These are phyloP conservation scores for Penaeus chinensis DNA, from an alignment of 1,140 invertebrate genomes.

Conservation along the genomic window DNA sequence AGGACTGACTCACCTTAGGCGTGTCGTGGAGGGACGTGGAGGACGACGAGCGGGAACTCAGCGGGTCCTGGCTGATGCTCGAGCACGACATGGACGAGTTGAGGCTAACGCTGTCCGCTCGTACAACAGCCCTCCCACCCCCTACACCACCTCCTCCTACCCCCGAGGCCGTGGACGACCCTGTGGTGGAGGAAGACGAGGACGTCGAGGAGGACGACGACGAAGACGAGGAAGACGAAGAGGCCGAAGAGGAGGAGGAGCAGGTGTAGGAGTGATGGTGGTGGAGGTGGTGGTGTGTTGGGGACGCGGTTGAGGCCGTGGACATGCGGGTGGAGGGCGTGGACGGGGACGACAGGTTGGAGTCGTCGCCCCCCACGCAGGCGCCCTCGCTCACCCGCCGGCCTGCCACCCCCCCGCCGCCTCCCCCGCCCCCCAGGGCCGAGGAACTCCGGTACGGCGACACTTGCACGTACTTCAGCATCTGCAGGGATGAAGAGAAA, in stretches of 20 bases:
- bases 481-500: background rate
- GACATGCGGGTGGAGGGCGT: constrained; percentile 46
- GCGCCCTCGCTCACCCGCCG: background rate
- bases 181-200: too few relatives aligned
- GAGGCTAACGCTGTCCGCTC: constrained; percentile 45
- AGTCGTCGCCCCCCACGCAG: constrained; percentile 10
- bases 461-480: constrained; percentile 55
- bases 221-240: constrained; percentile 18
- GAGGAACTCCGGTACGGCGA: constrained; percentile 51
- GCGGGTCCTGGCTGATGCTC: constrained; percentile 37
- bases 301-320: constrained; percentile 31
- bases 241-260: constrained; percentile 9
- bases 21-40: constrained; percentile 46
- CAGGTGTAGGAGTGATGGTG: constrained; percentile 19
- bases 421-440: constrained; percentile 27
- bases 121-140: background rate
- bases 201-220: background rate
- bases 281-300: too few relatives aligned
- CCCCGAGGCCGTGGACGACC: too few relatives aligned
- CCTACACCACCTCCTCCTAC: background rate
- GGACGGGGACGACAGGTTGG: constrained; percentile 43
- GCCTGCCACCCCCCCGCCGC: background rate
- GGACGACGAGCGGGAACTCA: constrained; percentile 38
- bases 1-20: constrained; percentile 2
- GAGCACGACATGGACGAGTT: constrained; percentile 50